Evolutionary conservation across 1,140 invertebrate genomes (phyloP).

Genomic region (Amyelois transitella): DNA sequence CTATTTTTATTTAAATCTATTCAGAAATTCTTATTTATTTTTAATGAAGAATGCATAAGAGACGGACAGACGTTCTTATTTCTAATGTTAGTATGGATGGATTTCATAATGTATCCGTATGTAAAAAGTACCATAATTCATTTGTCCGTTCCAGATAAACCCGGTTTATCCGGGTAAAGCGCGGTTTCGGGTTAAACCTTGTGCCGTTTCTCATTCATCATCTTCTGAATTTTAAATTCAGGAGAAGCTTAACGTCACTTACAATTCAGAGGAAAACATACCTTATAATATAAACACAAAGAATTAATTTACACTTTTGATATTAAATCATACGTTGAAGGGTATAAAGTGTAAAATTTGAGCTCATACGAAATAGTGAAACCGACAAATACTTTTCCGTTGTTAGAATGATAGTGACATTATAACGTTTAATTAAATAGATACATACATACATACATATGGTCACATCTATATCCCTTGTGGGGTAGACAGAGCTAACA

Average conservation of each 20-base stretch:
- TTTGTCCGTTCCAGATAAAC: neutral
- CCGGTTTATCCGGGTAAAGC: neutral
- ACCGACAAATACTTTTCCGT: constrained; percentile 3
- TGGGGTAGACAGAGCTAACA: no score
- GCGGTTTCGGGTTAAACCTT: constrained; percentile 16
- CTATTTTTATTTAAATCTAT: neutral
- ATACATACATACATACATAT: neutral
- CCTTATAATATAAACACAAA: neutral
- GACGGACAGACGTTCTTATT: neutral
- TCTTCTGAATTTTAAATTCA: constrained; percentile 5
- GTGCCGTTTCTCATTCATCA: constrained; percentile 21
- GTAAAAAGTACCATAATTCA: neutral
- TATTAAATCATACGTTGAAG: neutral
- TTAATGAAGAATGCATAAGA: neutral
- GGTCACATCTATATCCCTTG: neutral
- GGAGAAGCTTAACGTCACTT: neutral
- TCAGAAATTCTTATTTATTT: neutral
- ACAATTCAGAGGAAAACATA: neutral
- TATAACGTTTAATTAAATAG: neutral
- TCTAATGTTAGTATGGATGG: neutral
- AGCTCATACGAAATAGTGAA: constrained; percentile 10
- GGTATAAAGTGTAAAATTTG: constrained; percentile 2
- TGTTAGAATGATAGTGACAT: neutral
- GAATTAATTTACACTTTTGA: neutral
- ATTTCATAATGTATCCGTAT: neutral